Evolutionary conservation across 2,113 vertebrate species (phyloP).

Genomic region (Sterna hirundo): DNA sequence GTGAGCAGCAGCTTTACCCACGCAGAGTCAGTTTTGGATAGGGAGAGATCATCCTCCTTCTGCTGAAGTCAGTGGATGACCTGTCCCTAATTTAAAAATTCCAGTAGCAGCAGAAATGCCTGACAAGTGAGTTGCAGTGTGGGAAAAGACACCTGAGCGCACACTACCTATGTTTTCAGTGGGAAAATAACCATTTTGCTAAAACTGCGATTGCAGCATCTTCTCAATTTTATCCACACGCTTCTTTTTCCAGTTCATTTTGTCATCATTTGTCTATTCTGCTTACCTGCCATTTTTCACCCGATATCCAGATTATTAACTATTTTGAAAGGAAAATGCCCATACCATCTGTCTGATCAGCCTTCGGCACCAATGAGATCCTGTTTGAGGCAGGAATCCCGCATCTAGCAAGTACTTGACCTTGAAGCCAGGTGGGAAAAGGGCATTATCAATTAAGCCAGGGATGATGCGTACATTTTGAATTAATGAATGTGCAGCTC

Average conservation of each 20-base stretch:
- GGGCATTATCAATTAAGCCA: neutral
- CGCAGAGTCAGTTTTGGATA: neutral
- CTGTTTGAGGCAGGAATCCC: neutral
- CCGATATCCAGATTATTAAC: neutral
- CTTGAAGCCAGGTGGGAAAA: neutral
- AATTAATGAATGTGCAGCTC: neutral
- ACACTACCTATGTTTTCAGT: fast-evolving
- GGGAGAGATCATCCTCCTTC: neutral
- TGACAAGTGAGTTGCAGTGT: neutral
- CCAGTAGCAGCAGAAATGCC: neutral
- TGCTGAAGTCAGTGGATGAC: neutral
- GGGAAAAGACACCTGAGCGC: neutral
- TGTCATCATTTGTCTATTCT: neutral
- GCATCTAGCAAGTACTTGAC: neutral
- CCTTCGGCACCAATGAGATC: neutral
- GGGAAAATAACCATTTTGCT: neutral
- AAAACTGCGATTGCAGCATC: neutral
- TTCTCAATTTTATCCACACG: neutral
- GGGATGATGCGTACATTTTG: neutral
- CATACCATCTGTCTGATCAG: neutral
- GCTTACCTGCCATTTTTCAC: neutral
- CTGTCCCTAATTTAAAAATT: neutral
- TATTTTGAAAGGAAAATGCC: neutral
- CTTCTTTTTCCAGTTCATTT: neutral
- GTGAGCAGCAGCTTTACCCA: neutral